Evolutionary conservation across 2,888 invertebrate species (phyloP), one percentile per base, ranked within the genome.

Genomic region (Odontothrips loti): DNA sequence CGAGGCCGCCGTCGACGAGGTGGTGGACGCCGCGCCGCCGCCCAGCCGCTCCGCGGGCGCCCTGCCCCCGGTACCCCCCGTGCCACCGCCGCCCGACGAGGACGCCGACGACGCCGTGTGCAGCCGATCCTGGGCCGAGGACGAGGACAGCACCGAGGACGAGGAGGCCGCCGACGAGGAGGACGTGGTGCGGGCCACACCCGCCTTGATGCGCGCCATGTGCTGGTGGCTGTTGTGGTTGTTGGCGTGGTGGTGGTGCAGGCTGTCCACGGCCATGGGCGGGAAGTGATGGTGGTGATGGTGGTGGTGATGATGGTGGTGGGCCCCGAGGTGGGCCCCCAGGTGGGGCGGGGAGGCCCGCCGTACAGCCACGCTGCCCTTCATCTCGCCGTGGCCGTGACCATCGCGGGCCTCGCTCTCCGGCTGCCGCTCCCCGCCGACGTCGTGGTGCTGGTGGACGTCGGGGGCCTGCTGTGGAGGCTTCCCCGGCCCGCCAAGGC

Each of bases 141-240:
- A 75, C 23, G 68, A 58, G 20, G 58, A 58, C 58, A 58, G 58
- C 20, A 58, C n/a, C 20, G 58, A 58, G 58, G 58, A 75, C 68
- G 68, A 75, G 68, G 68, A 75, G 23, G 68, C 68, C 23, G 27
- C 23, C 27, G 68, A 75, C 23, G 68, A 75, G 23, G 68, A 75
- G 11, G 68, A 75, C 27, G 68, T 75, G 23, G 23, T 75, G 68
- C 23, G 23, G 23, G 68, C 68, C 23, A 75, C 68, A 27, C 68
- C 68, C 23, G 68, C 68, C 68, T 75, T 75, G 27, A 75, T 27
- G 68, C 68, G 68, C 23, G 68, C 68, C 68, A 75, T 75, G 68
- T 75, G 68, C 68, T 75, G 68, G 68, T 75, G 68, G 68, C 68
- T 75, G 68, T 75, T 75, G 68, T 75, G 68, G 68, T 75, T 75